phyloP scores from a whole-genome alignment of 2,113 vertebrate genomes.

The Chlamydotis undulata region DNA sequence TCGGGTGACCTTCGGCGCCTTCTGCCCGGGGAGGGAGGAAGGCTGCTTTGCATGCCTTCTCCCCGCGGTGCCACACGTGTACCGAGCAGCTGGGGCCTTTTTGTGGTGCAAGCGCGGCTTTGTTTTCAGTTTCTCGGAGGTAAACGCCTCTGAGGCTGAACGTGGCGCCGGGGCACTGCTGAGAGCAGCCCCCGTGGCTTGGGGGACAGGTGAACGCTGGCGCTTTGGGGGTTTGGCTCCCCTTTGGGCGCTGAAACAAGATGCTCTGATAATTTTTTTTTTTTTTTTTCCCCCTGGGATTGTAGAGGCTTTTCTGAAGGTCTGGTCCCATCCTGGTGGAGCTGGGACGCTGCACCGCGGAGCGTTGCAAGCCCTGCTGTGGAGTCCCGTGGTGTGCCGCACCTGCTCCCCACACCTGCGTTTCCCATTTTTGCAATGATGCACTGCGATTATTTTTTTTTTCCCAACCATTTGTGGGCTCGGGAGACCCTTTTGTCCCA shows the following conservation, averaged over 20 bases:
- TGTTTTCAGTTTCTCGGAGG: slow-evolving; percentile 4
- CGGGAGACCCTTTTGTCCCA: neutral
- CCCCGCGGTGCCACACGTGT: neutral
- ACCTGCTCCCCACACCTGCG: accelerated
- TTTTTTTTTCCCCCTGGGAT: neutral
- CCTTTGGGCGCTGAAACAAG: neutral
- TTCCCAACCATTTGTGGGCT: neutral
- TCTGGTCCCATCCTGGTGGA: neutral
- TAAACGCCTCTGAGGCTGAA: neutral
- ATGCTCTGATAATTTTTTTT: neutral
- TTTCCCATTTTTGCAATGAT: neutral
- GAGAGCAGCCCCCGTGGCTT: neutral
- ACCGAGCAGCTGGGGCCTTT: neutral
- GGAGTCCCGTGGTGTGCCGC: neutral
- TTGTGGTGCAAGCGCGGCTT: slow-evolving; percentile 33
- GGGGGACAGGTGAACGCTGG: neutral
- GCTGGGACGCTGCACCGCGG: accelerated
- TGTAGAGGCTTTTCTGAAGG: neutral
- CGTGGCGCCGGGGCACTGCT: neutral
- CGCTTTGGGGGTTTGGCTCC: neutral
- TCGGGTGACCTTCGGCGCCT: neutral
- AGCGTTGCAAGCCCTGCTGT: accelerated
- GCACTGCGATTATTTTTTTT: too few relatives aligned
- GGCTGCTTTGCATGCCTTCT: slow-evolving; percentile 18
- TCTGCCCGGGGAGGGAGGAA: neutral